A percentile compares a stretch with the other conserved stretches of the same genome.
Evolutionary conservation across 2,888 invertebrate species (phyloP).

Genomic region (Ophonus ardosiacus): DNA sequence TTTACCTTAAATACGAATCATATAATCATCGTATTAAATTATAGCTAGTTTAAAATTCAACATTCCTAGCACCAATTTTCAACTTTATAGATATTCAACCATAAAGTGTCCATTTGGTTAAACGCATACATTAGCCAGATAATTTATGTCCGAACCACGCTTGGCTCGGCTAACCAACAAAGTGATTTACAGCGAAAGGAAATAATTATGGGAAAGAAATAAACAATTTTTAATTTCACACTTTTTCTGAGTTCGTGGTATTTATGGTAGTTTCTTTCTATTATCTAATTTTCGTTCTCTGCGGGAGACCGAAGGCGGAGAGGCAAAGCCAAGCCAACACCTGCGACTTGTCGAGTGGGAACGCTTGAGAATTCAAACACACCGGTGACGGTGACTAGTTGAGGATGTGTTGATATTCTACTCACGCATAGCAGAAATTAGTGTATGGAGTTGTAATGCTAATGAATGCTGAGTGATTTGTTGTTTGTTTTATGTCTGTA

Average conservation of each 20-base stretch:
- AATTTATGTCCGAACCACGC: slow-evolving; percentile 21
- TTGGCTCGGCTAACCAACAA: not conserved
- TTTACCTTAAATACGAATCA: slow-evolving; percentile 12
- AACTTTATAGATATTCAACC: slow-evolving; percentile 24
- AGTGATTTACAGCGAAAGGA: slow-evolving; percentile 49
- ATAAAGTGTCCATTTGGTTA: slow-evolving; percentile 36
- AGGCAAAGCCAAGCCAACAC: slow-evolving; percentile 31
- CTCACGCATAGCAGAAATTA: slow-evolving; percentile 1
- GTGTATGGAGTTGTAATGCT: slow-evolving; percentile 6
- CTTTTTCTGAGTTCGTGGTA: slow-evolving; percentile 52
- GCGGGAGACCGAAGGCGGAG: slow-evolving; percentile 40
- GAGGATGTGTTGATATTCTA: slow-evolving; percentile 36
- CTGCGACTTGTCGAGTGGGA: slow-evolving; percentile 7
- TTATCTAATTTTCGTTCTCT: slow-evolving; percentile 60
- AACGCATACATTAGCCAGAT: slow-evolving; percentile 29
- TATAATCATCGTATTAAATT: not conserved
- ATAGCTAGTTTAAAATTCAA: not conserved
- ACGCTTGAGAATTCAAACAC: not conserved
- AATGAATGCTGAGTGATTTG: slow-evolving; percentile 12
- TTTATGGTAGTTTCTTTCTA: slow-evolving; percentile 61
- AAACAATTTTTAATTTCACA: slow-evolving; percentile 64
- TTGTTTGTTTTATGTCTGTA: not conserved
- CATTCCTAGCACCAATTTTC: slow-evolving; percentile 18
- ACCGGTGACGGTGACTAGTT: not conserved
- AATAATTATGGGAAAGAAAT: slow-evolving; percentile 60